Evolutionary conservation across 1,140 invertebrate species (phyloP), one percentile per base, ranked within the genome.

Genomic region (Phymorhynchus buccinoides): DNA sequence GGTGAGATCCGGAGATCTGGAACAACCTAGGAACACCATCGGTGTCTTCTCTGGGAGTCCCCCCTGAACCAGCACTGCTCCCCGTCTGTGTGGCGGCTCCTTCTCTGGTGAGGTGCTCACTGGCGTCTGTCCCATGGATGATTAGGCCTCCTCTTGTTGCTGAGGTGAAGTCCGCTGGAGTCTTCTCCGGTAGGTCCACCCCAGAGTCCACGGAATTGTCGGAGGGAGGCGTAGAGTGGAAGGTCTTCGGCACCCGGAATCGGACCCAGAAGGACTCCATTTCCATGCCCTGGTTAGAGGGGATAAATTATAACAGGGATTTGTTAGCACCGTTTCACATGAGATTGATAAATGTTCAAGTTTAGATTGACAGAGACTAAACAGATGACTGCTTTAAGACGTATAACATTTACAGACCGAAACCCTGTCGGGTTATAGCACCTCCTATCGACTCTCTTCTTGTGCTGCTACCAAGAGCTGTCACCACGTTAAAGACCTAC

Each of bases 151-250:
- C n/a, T n/a, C n/a, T n/a, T n/a, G n/a, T n/a, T n/a, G n/a, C 77
- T 37, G 35, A 39, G 27, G 62, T 12, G n/a, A 41, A 71, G 41
- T 83, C 81, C 7, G 62, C 62, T 16, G 14, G 81, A n/a, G 41
- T 42, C 30, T 71, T 83, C 41, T 83, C 81, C n/a, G n/a, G n/a
- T 22, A 83, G 37, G 16, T 68, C 62, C n/a, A 83, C 37, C 1
- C 81, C 81, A 3, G 81, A 83, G 81, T 83, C 81, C 9, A 44
- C 66, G 41, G 81, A 83, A 37, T 83, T 35, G 66, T 83, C 81
- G 18, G 79, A 80, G 4, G 79, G 56, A 3, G 81, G 56, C 41
- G 39, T 62, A 4, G 81, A 83, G 41, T 42, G 3, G 37, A 37
- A 4, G 30, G 32, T 83, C 66, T 83, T 83, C 18, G 56, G 32